Conservation (phyloP, 2,797 vertebrate species). For the Tokudaia muenninki region DNA sequence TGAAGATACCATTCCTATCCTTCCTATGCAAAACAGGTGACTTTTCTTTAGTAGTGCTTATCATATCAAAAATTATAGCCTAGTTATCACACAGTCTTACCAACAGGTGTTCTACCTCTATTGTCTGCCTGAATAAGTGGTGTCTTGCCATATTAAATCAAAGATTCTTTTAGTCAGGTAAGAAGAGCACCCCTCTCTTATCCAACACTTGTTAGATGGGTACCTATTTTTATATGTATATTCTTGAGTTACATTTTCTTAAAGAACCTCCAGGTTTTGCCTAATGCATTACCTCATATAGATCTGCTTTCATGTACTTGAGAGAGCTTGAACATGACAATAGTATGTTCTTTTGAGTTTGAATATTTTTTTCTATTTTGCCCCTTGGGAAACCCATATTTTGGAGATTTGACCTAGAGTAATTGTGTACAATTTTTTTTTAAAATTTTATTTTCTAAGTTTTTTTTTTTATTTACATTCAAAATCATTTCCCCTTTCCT, state of each 20-base stretch:
- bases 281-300: background rate
- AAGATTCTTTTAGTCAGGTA: background rate
- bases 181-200: fast-evolving
- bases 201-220: background rate
- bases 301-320: fast-evolving
- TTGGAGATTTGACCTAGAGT: background rate
- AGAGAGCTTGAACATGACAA: background rate
- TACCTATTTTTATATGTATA: background rate
- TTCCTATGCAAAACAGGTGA: background rate
- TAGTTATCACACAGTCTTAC: background rate
- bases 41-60: background rate
- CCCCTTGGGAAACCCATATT: background rate
- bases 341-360: background rate
- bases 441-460: too few relatives aligned
- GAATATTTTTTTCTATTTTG: background rate
- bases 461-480: too few relatives aligned
- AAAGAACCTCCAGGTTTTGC: background rate
- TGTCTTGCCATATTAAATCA: background rate
- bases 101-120: background rate
- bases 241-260: background rate
- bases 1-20: background rate
- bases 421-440: background rate
- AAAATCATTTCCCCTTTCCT: too few relatives aligned
- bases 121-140: background rate
- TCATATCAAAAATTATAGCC: background rate